Base-by-base conservation (phyloP, 2,797 vertebrate genomes). In the Crenichthys baileyi region DNA sequence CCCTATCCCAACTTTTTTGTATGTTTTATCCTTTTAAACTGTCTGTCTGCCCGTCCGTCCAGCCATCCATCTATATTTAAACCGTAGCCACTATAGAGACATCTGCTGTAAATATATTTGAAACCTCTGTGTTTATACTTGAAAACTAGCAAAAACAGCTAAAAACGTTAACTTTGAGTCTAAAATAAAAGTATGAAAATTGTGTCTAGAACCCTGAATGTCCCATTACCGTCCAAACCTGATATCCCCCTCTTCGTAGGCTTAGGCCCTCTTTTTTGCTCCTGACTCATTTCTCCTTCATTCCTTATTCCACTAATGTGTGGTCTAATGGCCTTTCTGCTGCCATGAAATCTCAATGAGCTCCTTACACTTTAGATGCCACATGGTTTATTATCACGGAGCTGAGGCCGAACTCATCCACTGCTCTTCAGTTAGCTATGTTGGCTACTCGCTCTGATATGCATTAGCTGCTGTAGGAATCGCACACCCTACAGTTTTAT, bases 351-450 rank as follows among this genome's bases (percentile, higher is more conserved):
- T 85, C 68, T 83, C n/a, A 60, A 79, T 76, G 78, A 87, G 82
- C 81, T 83, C 78, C 79, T 81, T 73, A 80, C 80, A 77, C 75
- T 80, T 88, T 80, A 88, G 88, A 24, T 5, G 12, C 76, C 84
- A 65, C 79, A 55, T 79, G 77, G 86, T 86, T 92, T 89, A 90
- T 88, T 88, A 85, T 73, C 81, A 79, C 82, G 51, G 75, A 75
- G 78, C 76, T 68, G 78, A 82, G 63, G 73, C 75, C 31, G 22
- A 79, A 84, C 70, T 78, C 76, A 73, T 85, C 73, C 72, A 29
- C 78, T 18, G 76, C 70, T 9, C 77, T 88, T 87, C 63, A 73
- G 29, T 83, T 58, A 55, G 53, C 63, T 79, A 67, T 20, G 76
- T 72, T 18, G 70, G 75, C 74, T 68, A 36, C 72, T 75, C 60